Base-by-base conservation (phyloP, 2,797 vertebrate species). In the Tenualosa ilisha region DNA sequence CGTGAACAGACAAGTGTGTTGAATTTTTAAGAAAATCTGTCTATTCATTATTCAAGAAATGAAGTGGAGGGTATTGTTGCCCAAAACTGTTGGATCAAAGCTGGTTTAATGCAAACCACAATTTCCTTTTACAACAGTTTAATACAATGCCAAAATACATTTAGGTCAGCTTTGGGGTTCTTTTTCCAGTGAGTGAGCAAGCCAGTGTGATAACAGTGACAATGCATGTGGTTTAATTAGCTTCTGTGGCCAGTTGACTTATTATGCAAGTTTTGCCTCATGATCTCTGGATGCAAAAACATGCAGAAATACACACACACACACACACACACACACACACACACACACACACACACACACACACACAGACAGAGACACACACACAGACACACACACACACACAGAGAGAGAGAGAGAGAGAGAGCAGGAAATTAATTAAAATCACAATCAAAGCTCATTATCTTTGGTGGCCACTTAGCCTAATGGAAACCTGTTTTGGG, bases 241-340 rank as follows among this genome's bases (percentile, higher is more conserved):
- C 63, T 68, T 37, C 26, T 1, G 12, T 2, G 51, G 51, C 51
- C 51, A 15, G 15, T 3, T 53, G 51, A 15, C 51, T 22, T 63
- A 24, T 24, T 56, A 56, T 56, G 54, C 4, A 56, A 53, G 51
- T 15, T 53, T 53, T 53, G 51, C 13, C 59, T 63, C 24, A 63
- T 15, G 15, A 53, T 53, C 51, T 53, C 59, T n/a, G 59, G 59
- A 4, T 24, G 59, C 20, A 63, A 22, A 20, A n/a, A 24, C 59
- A 63, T 6, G n/a, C n/a, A n/a, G 3, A 6, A 22, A 63, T 20
- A 6, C 22, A 24, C 2, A n/a, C 22, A 63, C 22, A 24, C 2
- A 61, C n/a, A 43, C 20, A 84, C 65, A 61, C 59, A 24, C 59
- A 63, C 59, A 24, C 59, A 63, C 59, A 24, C 59, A 63, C 59